Evolutionary conservation across 64 coral and sea anemone genomes (phyloP), one percentile per base, ranked within the genome.

Genomic region (Pachyseris speciosa): DNA sequence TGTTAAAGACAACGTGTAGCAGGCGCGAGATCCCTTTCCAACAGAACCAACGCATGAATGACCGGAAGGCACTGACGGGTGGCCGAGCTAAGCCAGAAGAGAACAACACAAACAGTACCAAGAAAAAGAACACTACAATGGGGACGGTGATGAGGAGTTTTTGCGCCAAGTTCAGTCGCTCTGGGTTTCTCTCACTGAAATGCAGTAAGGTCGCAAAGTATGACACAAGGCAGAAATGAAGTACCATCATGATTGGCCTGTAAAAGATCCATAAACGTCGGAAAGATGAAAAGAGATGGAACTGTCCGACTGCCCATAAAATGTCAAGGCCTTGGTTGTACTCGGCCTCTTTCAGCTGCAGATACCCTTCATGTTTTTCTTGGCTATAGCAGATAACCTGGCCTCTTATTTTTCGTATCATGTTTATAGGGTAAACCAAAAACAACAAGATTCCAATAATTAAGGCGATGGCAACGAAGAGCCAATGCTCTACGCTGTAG

Each of bases 281-380:
- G 83, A 93, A 99, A 0, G 97, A 99, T 45, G 97, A 99, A 52
- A 99, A 99, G 32, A 99, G 90, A 74, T 95, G 94, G 55, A 99
- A 95, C 67, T 99, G 97, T 43, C 94, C 97, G 10, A 99, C 97
- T 59, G 94, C 97, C 97, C 97, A 99, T 20, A 99, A 86, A 37
- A 99, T 99, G 67, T 99, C 97, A 13, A 99, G 60, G 3, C 97
- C 97, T 69, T 99, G 94, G 34, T 95, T 92, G 59, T 99, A 99
- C 44, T 99, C 97, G 30, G 97, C 94, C 83, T 99, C 97, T 64
- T 99, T 99, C 0, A 99, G 74, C 73, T 95, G 94, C 4, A 99
- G 51, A 55, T 99, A 99, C 0, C 97, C 97, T 48, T 99, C 97
- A 22, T 99, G 97, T 59, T 99, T 92, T 12, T 75, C 90, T 52